Evolutionary conservation across 1,140 invertebrate genomes (phyloP).

Genomic region (Neodiprion pinetum): DNA sequence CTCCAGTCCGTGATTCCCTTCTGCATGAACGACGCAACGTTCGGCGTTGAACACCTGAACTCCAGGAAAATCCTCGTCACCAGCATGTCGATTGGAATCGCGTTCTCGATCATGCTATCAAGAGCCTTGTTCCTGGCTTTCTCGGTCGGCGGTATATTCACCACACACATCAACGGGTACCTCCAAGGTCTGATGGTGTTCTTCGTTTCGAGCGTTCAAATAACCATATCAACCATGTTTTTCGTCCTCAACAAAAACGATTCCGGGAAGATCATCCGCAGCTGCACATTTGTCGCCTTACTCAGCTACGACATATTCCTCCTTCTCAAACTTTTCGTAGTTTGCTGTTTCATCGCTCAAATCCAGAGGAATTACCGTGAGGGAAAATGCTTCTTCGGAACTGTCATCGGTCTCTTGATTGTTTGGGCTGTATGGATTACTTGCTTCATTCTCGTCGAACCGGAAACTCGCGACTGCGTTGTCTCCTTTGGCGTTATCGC

Average conservation of each 20-base stretch:
- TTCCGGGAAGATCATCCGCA: constrained; percentile 39
- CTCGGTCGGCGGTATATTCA: constrained; percentile 64
- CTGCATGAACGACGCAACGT: constrained; percentile 55
- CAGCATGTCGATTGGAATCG: constrained; percentile 61
- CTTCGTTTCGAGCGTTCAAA: constrained; percentile 65
- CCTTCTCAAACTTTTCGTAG: constrained; percentile 59
- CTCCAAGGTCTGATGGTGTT: constrained; percentile 65
- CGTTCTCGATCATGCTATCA: constrained; percentile 66
- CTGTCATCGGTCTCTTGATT: constrained; percentile 55
- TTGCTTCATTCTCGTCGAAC: constrained; percentile 57
- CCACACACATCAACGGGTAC: constrained; percentile 69
- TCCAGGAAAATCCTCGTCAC: constrained; percentile 62
- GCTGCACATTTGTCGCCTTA: constrained; percentile 47
- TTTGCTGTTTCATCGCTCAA: constrained; percentile 61
- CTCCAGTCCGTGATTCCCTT: constrained; percentile 65
- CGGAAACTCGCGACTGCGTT: constrained; percentile 58
- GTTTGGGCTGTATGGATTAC: constrained; percentile 65
- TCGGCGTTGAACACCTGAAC: constrained; percentile 51
- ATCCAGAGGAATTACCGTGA: constrained; percentile 69
- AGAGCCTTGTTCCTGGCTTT: constrained; percentile 66
- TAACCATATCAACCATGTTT: constrained; percentile 60
- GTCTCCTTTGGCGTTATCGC: constrained; percentile 59
- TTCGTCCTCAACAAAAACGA: constrained; percentile 43
- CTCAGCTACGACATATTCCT: constrained; percentile 66
- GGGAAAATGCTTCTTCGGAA: constrained; percentile 65